These are phyloP conservation scores for Piscicola geometra DNA, from an alignment of 2,888 invertebrate genomes.

Conservation along the genomic window DNA sequence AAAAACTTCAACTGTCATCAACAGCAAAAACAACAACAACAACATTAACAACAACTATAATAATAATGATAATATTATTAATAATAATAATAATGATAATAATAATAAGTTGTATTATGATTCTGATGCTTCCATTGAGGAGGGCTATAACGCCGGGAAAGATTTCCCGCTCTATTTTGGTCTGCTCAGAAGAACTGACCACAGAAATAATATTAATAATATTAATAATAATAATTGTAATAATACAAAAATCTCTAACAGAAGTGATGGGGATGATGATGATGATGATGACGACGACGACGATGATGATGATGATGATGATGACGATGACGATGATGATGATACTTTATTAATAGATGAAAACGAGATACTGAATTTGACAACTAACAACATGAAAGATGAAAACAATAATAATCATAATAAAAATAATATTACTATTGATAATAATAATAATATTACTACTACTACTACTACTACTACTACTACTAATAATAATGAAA, in stretches of 20 bases:
- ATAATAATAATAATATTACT: too few species aligned
- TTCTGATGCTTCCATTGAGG: not conserved
- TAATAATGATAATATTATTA: not conserved
- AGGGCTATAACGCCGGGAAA: not conserved
- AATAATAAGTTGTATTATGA: not conserved
- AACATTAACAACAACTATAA: not conserved
- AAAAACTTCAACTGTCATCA: too few species aligned
- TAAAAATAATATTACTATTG: too few species aligned
- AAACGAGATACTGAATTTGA: not conserved
- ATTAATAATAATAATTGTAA: too few species aligned
- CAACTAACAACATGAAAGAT: not conserved
- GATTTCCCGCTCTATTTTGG: not conserved
- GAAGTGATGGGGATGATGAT: slow-evolving; percentile 9
- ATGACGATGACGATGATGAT: too few species aligned
- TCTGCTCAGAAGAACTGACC: not conserved
- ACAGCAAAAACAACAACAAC: too few species aligned
- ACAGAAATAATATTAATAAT: too few species aligned
- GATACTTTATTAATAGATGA: not conserved
- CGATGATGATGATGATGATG: not conserved
- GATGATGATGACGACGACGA: slow-evolving; percentile 18
- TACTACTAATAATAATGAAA: too few species aligned
- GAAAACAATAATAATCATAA: not conserved
- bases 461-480: too few species aligned
- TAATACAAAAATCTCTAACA: too few species aligned
- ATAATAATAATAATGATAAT: not conserved